A percentile compares a stretch with the other conserved stretches of the same genome.
phyloP scores from a whole-genome alignment of 1,140 invertebrate genomes.

The Augochlora pura region DNA sequence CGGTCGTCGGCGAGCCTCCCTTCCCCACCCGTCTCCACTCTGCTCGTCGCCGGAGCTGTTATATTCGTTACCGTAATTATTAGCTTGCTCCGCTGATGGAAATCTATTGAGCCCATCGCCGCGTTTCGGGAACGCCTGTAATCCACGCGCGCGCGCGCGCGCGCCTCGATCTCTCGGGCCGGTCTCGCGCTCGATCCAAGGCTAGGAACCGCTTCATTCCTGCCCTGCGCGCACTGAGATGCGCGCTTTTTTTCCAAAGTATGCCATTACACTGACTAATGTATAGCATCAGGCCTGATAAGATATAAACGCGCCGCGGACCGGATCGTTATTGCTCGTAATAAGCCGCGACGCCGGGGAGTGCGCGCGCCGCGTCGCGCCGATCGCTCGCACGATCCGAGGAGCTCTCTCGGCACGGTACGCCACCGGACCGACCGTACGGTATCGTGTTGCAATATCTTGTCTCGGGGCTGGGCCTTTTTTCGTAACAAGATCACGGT shows the following conservation, averaged over 20 bases:
- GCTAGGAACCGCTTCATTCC: background rate
- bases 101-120: conserved; percentile 14
- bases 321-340: conserved; percentile 44
- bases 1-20: background rate
- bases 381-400: background rate
- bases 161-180: no score
- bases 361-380: background rate
- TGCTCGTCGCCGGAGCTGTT: background rate
- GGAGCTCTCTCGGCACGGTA: background rate
- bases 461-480: conserved; percentile 9
- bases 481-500: background rate
- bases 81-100: conserved; percentile 17
- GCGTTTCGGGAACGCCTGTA: conserved; percentile 33
- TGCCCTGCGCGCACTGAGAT: conserved; percentile 32
- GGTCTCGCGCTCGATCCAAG: background rate
- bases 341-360: conserved; percentile 38
- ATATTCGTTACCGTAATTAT: conserved; percentile 32
- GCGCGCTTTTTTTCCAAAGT: conserved; percentile 27
- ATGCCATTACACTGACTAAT: conserved; percentile 27
- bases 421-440: background rate
- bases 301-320: conserved; percentile 29
- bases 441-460: conserved; percentile 38
- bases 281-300: conserved; percentile 37
- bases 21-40: background rate
- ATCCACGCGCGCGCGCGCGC: conserved; percentile 1